phyloP scores from a whole-genome alignment of 2,888 invertebrate species.

The Baronia brevicornis region DNA sequence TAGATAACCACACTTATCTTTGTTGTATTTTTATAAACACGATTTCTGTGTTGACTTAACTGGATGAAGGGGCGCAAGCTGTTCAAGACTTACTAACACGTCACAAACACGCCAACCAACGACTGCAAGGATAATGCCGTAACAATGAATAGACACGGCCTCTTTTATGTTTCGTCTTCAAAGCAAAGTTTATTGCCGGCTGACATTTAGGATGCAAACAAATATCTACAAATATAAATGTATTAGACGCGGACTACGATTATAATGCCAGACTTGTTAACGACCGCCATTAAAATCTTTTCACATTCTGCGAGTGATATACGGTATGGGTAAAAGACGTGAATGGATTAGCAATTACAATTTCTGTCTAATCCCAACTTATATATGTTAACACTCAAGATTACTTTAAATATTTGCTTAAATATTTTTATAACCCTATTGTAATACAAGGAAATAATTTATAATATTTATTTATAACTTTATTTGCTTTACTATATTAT shows the following conservation, averaged over 20 bases:
- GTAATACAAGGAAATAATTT: no score
- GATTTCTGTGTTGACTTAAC: no score
- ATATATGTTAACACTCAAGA: not conserved
- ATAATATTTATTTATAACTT: no score
- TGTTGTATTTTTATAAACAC: no score
- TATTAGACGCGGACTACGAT: conserved; percentile 29
- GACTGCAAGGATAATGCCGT: conserved; percentile 1
- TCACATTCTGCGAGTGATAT: conserved; percentile 29
- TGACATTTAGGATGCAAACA: conserved; percentile 6
- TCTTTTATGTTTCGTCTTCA: conserved; percentile 2
- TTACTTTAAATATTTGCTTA: not conserved
- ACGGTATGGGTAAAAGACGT: conserved; percentile 38
- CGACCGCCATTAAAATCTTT: conserved; percentile 29
- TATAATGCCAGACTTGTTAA: conserved; percentile 43
- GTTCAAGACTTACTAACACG: no score
- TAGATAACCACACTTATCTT: no score
- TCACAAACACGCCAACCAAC: not conserved
- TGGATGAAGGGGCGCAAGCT: no score
- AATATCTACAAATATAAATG: conserved; percentile 13
- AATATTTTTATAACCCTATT: not conserved
- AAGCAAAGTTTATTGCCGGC: conserved; percentile 6
- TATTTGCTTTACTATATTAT: no score
- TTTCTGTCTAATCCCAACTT: conserved; percentile 17
- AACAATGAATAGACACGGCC: not conserved
- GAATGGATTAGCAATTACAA: conserved; percentile 45